phyloP scores from a whole-genome alignment of 2,797 vertebrate genomes.

The Falco berigora region DNA sequence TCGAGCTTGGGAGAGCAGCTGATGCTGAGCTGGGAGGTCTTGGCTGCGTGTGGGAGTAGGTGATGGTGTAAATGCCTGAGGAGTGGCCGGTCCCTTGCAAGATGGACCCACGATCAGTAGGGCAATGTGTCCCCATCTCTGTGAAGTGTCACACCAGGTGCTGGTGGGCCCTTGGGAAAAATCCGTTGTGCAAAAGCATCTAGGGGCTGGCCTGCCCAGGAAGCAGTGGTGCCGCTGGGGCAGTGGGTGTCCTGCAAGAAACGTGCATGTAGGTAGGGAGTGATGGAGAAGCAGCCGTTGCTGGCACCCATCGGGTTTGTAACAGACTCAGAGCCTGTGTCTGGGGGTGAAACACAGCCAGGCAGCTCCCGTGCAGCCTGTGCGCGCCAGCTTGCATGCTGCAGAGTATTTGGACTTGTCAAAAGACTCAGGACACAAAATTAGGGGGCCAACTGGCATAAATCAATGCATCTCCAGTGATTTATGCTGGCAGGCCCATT shows the following conservation, averaged over 20 bases:
- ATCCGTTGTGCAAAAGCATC: accelerated
- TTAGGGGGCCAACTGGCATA: too few species aligned
- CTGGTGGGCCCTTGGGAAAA: neutral
- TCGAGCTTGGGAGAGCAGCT: neutral
- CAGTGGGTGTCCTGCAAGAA: neutral
- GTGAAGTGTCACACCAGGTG: neutral
- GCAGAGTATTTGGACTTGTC: neutral
- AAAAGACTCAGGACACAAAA: neutral
- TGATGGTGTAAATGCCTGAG: neutral
- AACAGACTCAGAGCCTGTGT: neutral
- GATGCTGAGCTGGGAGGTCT: neutral
- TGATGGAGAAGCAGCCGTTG: neutral
- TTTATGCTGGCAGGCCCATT: accelerated
- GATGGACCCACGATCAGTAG: neutral
- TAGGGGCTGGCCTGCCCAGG: neutral
- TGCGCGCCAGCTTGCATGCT: too few species aligned
- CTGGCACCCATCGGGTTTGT: neutral
- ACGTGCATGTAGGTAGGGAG: neutral
- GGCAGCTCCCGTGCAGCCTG: neutral
- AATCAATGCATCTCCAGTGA: neutral
- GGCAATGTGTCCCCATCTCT: accelerated
- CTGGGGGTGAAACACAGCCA: neutral
- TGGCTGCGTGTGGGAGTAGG: neutral
- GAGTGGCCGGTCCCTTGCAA: neutral
- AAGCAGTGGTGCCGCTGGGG: neutral